Conservation (phyloP, 1,140 invertebrate species). For the Spodoptera litura region DNA sequence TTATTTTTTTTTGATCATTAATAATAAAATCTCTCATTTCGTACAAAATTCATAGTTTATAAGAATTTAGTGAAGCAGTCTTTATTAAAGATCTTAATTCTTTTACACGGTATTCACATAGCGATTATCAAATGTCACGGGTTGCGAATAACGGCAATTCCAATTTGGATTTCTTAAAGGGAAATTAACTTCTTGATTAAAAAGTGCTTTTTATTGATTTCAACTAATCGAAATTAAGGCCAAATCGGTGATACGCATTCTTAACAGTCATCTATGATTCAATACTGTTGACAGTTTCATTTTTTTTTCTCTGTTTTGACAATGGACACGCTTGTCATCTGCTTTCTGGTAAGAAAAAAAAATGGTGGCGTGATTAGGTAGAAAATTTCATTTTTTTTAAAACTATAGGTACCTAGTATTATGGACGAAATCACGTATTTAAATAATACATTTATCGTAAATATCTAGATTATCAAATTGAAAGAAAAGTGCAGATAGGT, state of each 20-base stretch:
- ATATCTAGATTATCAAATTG: too few relatives aligned
- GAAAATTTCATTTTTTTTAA: too few relatives aligned
- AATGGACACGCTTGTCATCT: neutral
- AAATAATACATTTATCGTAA: too few relatives aligned
- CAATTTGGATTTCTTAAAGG: slow-evolving; percentile 39
- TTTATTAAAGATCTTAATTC: slow-evolving; percentile 39
- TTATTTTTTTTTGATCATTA: neutral
- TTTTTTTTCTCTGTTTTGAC: neutral
- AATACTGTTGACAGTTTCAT: neutral
- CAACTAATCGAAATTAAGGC: slow-evolving; percentile 38
- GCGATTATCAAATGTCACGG: slow-evolving; percentile 48
- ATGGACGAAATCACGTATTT: too few relatives aligned
- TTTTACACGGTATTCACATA: slow-evolving; percentile 38
- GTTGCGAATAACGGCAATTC: slow-evolving; percentile 37
- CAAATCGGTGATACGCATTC: slow-evolving; percentile 26
- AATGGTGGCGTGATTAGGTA: neutral
- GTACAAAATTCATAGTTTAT: slow-evolving; percentile 1
- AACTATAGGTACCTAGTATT: too few relatives aligned
- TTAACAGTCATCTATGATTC: neutral
- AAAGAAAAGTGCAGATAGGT: too few relatives aligned
- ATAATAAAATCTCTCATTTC: neutral
- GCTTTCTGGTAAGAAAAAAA: neutral
- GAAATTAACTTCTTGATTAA: slow-evolving; percentile 41
- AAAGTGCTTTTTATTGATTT: slow-evolving; percentile 38
- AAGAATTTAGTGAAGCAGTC: slow-evolving; percentile 5